phyloP scores from a whole-genome alignment of 2,797 vertebrate genomes.

The Muscicapa comitata region DNA sequence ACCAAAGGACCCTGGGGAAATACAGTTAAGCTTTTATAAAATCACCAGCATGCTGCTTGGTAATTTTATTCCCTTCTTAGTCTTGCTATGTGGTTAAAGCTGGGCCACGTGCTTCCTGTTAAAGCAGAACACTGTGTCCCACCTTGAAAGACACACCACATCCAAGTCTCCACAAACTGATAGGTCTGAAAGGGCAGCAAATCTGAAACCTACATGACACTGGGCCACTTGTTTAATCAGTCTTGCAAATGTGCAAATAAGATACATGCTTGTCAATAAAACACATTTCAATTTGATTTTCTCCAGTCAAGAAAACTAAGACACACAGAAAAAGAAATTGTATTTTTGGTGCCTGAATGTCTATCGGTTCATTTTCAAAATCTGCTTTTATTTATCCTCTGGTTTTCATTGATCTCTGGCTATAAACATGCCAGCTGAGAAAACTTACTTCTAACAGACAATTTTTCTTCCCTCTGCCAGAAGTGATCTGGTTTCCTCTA shows the following conservation, averaged over 20 bases:
- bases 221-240: neutral
- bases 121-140: neutral
- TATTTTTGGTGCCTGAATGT: neutral
- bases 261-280: neutral
- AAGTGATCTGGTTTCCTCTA: slow-evolving; percentile 24
- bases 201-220: neutral
- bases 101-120: neutral
- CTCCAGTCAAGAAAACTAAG: neutral
- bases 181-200: neutral
- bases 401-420: neutral
- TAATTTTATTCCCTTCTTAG: neutral
- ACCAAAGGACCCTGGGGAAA: neutral
- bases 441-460: neutral
- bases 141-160: neutral
- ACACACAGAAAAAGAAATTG: neutral
- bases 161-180: neutral
- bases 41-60: neutral
- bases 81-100: neutral
- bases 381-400: slow-evolving; percentile 26
- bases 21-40: neutral
- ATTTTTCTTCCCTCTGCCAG: slow-evolving; percentile 11
- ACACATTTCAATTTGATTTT: neutral
- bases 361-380: neutral
- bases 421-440: neutral
- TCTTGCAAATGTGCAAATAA: neutral